Evolutionary conservation across 2,113 vertebrate species (phyloP).

Genomic region (Ailuropoda melanoleuca): DNA sequence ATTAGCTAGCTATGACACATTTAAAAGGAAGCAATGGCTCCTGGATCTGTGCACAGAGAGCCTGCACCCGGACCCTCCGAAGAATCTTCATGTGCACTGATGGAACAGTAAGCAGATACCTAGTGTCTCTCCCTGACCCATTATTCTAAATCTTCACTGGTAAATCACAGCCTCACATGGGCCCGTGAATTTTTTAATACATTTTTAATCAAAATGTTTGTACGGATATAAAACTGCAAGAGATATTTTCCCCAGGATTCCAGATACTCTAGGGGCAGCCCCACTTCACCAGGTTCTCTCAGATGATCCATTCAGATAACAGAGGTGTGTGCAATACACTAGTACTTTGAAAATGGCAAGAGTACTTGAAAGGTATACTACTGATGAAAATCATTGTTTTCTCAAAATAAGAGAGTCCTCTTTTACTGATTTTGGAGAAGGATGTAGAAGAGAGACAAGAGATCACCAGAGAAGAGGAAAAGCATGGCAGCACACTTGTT

Average conservation of each 20-base stretch:
- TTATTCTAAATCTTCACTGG: neutral
- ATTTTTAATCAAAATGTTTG: neutral
- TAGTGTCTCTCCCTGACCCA: neutral
- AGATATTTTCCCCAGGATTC: neutral
- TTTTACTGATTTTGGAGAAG: neutral
- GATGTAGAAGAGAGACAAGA: neutral
- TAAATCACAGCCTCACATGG: neutral
- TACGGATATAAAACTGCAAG: neutral
- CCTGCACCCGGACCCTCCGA: neutral
- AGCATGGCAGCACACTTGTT: neutral
- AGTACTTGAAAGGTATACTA: neutral
- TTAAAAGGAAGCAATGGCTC: neutral
- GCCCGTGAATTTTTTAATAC: neutral
- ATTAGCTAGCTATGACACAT: neutral
- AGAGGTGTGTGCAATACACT: rapidly evolving
- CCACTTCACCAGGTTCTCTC: neutral
- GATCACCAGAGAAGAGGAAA: neutral
- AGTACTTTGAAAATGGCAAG: neutral
- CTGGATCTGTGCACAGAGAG: neutral
- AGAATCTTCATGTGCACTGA: neutral
- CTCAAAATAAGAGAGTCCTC: neutral
- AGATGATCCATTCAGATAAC: neutral
- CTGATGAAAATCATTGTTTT: neutral
- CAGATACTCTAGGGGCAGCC: rapidly evolving
- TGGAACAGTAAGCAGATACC: neutral